phyloP scores from a whole-genome alignment of 1,140 invertebrate species.

The Epicauta chinensis region DNA sequence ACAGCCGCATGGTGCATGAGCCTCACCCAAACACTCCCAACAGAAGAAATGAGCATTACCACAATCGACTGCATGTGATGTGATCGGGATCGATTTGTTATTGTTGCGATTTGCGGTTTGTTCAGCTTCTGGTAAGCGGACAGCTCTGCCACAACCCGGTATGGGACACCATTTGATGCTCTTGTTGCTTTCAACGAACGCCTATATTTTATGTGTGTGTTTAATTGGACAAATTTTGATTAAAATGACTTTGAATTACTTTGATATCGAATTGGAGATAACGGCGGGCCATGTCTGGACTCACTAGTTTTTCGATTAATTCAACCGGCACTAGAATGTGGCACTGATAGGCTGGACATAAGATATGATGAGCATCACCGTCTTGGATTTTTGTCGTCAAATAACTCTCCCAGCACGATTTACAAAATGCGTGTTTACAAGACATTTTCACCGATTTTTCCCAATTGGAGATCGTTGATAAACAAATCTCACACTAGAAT shows the following conservation, averaged over 20 bases:
- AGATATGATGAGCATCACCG: slow-evolving; percentile 60
- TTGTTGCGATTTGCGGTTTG: slow-evolving; percentile 32
- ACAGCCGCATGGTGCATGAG: slow-evolving; percentile 65
- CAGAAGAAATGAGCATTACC: slow-evolving; percentile 69
- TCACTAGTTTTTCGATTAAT: slow-evolving; percentile 61
- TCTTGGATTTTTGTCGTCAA: slow-evolving; percentile 62
- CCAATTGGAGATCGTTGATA: slow-evolving; percentile 38
- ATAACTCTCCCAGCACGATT: slow-evolving; percentile 61
- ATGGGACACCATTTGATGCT: slow-evolving; percentile 70
- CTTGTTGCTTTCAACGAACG: slow-evolving; percentile 68
- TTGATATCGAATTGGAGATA: slow-evolving; percentile 71
- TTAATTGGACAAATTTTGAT: no score
- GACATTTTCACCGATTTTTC: slow-evolving; percentile 45
- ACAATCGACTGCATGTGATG: slow-evolving; percentile 66
- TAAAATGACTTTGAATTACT: slow-evolving; percentile 38
- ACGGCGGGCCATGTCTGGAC: slow-evolving; percentile 57
- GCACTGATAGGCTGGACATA: slow-evolving; percentile 63
- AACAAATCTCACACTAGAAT: slow-evolving; percentile 63
- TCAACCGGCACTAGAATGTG: slow-evolving; percentile 61
- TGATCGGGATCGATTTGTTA: slow-evolving; percentile 38
- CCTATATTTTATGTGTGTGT: no score
- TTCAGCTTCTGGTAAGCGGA: slow-evolving; percentile 57
- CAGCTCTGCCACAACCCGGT: slow-evolving; percentile 62
- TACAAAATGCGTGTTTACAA: slow-evolving; percentile 62
- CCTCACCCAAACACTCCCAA: slow-evolving; percentile 58